Evolutionary conservation across 2,113 vertebrate genomes (phyloP).

Genomic region (Raja brachyura): DNA sequence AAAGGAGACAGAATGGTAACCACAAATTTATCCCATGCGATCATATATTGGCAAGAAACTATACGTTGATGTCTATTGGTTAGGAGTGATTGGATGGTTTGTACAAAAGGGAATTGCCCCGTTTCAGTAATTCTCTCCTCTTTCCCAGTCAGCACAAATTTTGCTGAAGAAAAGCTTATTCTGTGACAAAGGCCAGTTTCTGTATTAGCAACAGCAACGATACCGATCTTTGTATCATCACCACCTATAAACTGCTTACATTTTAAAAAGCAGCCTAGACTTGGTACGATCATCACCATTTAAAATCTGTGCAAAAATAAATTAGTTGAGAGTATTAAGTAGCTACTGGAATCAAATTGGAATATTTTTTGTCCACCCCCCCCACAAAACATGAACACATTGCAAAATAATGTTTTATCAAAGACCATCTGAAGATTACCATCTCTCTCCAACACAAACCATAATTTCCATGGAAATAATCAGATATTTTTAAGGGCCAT

Average conservation of each 20-base stretch:
- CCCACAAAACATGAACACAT: neutral
- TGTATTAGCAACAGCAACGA: neutral
- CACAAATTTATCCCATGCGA: neutral
- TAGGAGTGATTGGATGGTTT: neutral
- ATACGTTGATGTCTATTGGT: neutral
- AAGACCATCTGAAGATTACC: neutral
- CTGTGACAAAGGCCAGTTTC: neutral
- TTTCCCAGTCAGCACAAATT: too few relatives aligned
- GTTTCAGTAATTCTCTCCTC: neutral
- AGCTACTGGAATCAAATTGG: neutral
- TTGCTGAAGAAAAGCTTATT: neutral
- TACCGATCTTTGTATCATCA: neutral
- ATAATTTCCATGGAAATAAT: conserved; percentile 13
- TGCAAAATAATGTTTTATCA: neutral
- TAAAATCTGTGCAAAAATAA: neutral
- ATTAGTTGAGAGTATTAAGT: neutral
- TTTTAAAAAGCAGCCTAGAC: neutral
- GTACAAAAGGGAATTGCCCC: neutral
- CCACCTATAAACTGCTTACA: neutral
- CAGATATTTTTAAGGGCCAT: conserved; percentile 42
- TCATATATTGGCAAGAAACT: neutral
- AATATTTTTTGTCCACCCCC: neutral
- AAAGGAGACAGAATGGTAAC: neutral
- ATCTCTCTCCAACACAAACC: neutral
- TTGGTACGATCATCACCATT: neutral